Conservation (phyloP, 1,140 invertebrate species). For the Meloidogyne exigua region DNA sequence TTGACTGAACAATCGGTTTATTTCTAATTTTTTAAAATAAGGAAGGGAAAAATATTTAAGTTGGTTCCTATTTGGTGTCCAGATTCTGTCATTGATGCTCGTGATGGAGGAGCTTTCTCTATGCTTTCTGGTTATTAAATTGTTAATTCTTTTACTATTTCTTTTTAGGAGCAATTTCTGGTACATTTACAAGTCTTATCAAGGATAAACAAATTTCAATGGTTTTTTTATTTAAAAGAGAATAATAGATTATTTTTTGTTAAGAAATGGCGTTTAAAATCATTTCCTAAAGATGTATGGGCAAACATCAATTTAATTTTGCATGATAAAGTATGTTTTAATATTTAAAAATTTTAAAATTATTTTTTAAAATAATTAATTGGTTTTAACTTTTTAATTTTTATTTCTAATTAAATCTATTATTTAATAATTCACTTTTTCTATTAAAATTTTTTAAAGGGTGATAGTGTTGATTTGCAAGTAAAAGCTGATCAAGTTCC, state of each 20-base stretch:
- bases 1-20: constrained; percentile 43
- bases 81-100: constrained; percentile 70
- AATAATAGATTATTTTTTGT: neutral
- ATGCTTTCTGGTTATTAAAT: constrained; percentile 24
- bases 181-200: neutral
- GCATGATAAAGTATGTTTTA: neutral
- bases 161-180: constrained; percentile 4
- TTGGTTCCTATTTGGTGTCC: constrained; percentile 79
- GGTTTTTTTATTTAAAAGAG: constrained; percentile 65
- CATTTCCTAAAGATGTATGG: neutral
- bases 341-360: too few relatives aligned
- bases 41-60: constrained; percentile 63
- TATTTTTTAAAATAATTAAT: too few relatives aligned
- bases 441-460: too few relatives aligned
- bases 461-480: constrained; percentile 54
- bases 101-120: constrained; percentile 79
- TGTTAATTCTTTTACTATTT: neutral
- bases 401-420: too few relatives aligned
- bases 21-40: neutral
- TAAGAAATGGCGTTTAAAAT: neutral
- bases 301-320: neutral
- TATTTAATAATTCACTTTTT: too few relatives aligned
- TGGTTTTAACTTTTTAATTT: too few relatives aligned
- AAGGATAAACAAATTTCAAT: constrained; percentile 85
- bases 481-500: constrained; percentile 51